These are phyloP conservation scores for Machimus rusticus DNA, from an alignment of 2,888 invertebrate species.

Conservation along the genomic window DNA sequence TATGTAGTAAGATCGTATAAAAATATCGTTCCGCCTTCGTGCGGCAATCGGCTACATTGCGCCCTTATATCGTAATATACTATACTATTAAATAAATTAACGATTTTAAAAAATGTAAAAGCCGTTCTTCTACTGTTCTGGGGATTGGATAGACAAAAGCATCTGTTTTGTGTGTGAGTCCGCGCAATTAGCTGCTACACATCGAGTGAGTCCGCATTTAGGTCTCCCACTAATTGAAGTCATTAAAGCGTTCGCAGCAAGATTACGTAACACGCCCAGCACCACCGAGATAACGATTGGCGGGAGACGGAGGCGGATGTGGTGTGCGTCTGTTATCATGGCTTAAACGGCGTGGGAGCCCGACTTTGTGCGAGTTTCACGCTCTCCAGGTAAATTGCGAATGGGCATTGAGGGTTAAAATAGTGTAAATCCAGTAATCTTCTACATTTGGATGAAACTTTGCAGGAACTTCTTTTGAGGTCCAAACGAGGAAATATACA, in stretches of 20 bases:
- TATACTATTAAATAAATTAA: no score
- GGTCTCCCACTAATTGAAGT: constrained; percentile 11
- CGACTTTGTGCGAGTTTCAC: neutral
- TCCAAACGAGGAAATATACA: no score
- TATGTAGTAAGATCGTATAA: no score
- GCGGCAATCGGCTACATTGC: no score
- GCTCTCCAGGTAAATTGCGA: neutral
- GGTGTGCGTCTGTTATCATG: neutral
- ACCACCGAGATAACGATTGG: neutral
- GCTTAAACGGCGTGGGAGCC: neutral
- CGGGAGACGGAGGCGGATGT: neutral
- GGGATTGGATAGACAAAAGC: neutral
- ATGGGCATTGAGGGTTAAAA: neutral
- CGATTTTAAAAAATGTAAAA: neutral
- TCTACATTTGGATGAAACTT: no score
- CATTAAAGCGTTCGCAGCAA: neutral
- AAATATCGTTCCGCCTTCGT: no score
- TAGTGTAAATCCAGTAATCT: no score
- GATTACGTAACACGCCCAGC: neutral
- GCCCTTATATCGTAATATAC: no score
- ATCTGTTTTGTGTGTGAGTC: neutral
- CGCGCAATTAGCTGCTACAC: neutral
- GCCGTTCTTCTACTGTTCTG: neutral
- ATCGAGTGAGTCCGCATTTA: neutral
- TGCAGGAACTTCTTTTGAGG: no score